A percentile compares a stretch with the other conserved stretches of the same genome.
These are phyloP conservation scores for Manis crassicaudata DNA, from an alignment of 2,797 vertebrate species.

Conservation along the genomic window DNA sequence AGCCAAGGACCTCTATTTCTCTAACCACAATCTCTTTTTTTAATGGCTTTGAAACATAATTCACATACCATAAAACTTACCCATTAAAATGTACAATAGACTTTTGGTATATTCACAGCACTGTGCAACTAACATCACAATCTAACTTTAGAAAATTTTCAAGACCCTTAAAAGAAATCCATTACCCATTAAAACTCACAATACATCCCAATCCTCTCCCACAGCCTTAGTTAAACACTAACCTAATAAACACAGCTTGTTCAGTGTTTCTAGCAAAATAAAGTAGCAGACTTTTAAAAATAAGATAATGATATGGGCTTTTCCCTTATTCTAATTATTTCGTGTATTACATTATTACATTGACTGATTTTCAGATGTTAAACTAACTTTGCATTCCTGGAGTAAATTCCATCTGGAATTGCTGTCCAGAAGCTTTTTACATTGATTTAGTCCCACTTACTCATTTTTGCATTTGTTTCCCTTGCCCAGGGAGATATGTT, in stretches of 20 bases:
- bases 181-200: constrained; percentile 30
- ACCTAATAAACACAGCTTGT: neutral
- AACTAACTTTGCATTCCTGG: neutral
- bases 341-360: neutral
- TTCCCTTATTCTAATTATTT: neutral
- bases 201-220: neutral
- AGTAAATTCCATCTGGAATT: neutral
- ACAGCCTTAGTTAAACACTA: neutral
- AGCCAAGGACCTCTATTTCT: neutral
- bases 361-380: neutral
- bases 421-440: no score
- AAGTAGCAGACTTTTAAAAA: neutral
- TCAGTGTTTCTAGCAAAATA: neutral
- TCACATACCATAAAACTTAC: constrained; percentile 25
- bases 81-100: neutral
- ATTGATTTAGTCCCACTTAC: no score
- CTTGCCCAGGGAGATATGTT: no score
- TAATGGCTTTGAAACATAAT: neutral
- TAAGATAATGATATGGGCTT: neutral
- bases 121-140: constrained; percentile 2
- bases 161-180: neutral
- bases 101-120: constrained; percentile 27
- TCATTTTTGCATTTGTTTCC: no score
- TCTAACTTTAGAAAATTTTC: constrained; percentile 29
- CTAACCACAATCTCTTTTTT: neutral